Percentiles rank a stretch among this genome's conserved stretches.
These are phyloP conservation scores for Uropetala carovei DNA, from an alignment of 2,888 invertebrate species.

Conservation along the genomic window DNA sequence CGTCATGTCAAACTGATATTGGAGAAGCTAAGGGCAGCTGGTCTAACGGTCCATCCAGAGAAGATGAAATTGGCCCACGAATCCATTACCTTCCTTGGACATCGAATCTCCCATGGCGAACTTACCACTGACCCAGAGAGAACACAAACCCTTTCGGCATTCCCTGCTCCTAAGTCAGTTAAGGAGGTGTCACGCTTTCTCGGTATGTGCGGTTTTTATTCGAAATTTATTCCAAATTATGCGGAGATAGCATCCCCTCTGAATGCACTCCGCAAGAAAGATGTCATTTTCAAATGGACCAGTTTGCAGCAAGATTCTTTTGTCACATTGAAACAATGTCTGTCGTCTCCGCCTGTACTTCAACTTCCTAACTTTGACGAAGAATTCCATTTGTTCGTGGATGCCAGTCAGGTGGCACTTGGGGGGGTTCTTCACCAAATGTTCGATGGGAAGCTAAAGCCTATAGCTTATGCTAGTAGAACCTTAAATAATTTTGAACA, in stretches of 20 bases:
- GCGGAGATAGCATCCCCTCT: neutral
- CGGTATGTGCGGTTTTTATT: conserved; percentile 21
- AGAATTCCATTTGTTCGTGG: conserved; percentile 1
- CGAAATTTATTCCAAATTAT: neutral
- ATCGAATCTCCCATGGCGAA: neutral
- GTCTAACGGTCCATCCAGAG: neutral
- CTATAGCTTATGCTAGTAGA: neutral
- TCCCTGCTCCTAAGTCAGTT: neutral
- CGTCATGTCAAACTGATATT: neutral
- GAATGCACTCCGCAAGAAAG: neutral
- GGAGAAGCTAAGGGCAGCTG: neutral
- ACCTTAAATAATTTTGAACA: neutral
- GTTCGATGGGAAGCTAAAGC: neutral
- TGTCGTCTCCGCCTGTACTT: neutral
- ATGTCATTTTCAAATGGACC: neutral
- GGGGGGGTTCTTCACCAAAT: neutral
- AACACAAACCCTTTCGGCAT: neutral
- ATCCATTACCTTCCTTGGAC: neutral
- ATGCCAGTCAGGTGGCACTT: neutral
- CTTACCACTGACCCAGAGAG: neutral
- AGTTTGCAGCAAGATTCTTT: neutral
- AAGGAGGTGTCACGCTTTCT: neutral
- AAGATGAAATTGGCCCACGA: neutral
- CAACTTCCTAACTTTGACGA: neutral
- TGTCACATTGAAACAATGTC: neutral